These are phyloP conservation scores for Echiichthys vipera DNA, from an alignment of 2,797 vertebrate species.

Conservation along the genomic window DNA sequence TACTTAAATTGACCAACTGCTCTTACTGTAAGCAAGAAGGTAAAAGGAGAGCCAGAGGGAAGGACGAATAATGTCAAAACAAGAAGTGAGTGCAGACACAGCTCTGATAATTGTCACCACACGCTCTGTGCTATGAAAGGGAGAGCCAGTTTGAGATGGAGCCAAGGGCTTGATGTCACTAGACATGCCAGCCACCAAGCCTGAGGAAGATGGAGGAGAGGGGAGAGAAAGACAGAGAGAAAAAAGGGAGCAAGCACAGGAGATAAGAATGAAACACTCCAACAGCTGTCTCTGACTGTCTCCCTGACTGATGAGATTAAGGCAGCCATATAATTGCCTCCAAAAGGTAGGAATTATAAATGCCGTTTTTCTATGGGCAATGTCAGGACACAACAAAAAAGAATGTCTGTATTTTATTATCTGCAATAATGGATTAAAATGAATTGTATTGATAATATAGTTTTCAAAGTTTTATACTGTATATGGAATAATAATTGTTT, in stretches of 20 bases:
- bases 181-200: conserved; percentile 75
- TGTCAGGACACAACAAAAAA: conserved; percentile 16
- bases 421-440: conserved; percentile 3
- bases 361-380: conserved; percentile 55
- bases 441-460: neutral
- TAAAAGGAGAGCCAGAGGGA: conserved; percentile 18
- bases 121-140: conserved; percentile 50
- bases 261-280: conserved; percentile 81
- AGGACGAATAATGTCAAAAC: conserved; percentile 51
- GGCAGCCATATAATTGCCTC: conserved; percentile 77
- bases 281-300: conserved; percentile 78
- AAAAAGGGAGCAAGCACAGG: conserved; percentile 47
- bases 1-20: conserved; percentile 45
- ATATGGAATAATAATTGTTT: neutral
- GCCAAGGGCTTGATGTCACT: conserved; percentile 79
- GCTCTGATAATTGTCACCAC: conserved; percentile 57
- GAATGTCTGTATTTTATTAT: neutral
- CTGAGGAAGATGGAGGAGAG: conserved; percentile 84
- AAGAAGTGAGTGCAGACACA: conserved; percentile 27
- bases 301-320: conserved; percentile 81
- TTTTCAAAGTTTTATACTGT: neutral
- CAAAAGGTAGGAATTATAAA: conserved; percentile 72
- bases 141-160: conserved; percentile 52
- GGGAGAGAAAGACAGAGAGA: conserved; percentile 57
- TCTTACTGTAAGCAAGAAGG: conserved; percentile 20